Conservation (phyloP, 1,140 invertebrate genomes). For the Ips typographus region DNA sequence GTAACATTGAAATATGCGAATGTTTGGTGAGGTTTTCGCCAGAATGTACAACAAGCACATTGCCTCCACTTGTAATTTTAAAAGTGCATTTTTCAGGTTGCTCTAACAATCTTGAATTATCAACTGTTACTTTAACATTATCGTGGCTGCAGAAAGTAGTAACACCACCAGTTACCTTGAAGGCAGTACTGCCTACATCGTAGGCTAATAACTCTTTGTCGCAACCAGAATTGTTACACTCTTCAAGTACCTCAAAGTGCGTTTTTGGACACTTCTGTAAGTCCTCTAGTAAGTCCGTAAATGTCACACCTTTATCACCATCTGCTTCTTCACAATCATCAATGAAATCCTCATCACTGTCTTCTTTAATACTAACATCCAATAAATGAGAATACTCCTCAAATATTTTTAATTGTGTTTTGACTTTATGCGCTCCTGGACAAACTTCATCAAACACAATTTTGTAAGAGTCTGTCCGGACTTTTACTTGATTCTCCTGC, state of each 20-base stretch:
- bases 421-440: slow-evolving; percentile 28
- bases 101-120: slow-evolving; percentile 37
- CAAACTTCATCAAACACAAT: slow-evolving; percentile 26
- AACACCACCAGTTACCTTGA: slow-evolving; percentile 35
- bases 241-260: slow-evolving; percentile 11
- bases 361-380: not conserved
- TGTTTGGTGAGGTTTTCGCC: slow-evolving; percentile 17
- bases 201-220: slow-evolving; percentile 30
- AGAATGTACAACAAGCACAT: slow-evolving; percentile 31
- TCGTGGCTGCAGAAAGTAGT: slow-evolving; percentile 42
- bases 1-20: slow-evolving; percentile 6
- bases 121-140: slow-evolving; percentile 38
- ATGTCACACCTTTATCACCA: slow-evolving; percentile 13
- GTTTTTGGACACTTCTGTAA: slow-evolving; percentile 29
- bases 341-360: not conserved
- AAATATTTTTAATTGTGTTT: slow-evolving; percentile 27
- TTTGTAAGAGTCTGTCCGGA: slow-evolving; percentile 19
- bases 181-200: slow-evolving; percentile 34
- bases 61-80: slow-evolving; percentile 26
- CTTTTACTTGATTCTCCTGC: slow-evolving; percentile 35
- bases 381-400: slow-evolving; percentile 37
- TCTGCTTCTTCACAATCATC: slow-evolving; percentile 11
- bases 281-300: slow-evolving; percentile 25
- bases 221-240: slow-evolving; percentile 21
- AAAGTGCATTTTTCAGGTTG: slow-evolving; percentile 32